Conservation (phyloP, 2,888 invertebrate genomes). For the Pyrocoelia pectoralis region DNA sequence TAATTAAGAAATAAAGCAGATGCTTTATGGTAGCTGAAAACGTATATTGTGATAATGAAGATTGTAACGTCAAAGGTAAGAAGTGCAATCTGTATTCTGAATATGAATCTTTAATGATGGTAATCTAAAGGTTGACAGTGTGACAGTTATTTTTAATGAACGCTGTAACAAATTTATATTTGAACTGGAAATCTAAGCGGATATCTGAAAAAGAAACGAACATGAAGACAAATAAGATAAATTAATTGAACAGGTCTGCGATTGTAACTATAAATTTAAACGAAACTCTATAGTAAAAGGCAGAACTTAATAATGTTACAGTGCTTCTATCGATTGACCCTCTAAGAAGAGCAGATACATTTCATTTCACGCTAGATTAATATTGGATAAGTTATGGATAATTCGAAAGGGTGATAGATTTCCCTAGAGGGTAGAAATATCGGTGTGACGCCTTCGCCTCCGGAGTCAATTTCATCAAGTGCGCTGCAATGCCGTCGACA, state of each 20-base stretch:
- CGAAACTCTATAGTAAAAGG: background rate
- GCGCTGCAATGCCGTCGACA: constrained; percentile 41
- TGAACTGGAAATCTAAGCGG: too few species aligned
- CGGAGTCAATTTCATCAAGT: constrained; percentile 47
- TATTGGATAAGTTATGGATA: constrained; percentile 62
- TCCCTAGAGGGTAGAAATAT: constrained; percentile 53
- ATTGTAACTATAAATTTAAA: background rate
- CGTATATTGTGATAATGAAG: too few species aligned
- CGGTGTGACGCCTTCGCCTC: constrained; percentile 41
- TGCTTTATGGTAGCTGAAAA: too few species aligned
- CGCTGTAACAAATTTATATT: too few species aligned
- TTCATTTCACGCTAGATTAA: constrained; percentile 63
- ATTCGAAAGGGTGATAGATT: constrained; percentile 62
- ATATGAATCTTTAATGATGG: too few species aligned
- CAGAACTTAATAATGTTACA: constrained; percentile 1
- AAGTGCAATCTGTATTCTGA: too few species aligned
- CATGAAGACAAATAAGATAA: background rate
- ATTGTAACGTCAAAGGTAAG: too few species aligned
- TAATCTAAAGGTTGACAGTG: too few species aligned
- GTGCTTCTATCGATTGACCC: constrained; percentile 49
- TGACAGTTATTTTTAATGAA: too few species aligned
- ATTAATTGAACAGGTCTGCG: background rate
- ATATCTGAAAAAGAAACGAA: background rate
- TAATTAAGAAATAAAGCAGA: too few species aligned
- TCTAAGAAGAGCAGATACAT: constrained; percentile 51